Conservation (phyloP, 1,140 invertebrate species). For the Laupala kohalensis region DNA sequence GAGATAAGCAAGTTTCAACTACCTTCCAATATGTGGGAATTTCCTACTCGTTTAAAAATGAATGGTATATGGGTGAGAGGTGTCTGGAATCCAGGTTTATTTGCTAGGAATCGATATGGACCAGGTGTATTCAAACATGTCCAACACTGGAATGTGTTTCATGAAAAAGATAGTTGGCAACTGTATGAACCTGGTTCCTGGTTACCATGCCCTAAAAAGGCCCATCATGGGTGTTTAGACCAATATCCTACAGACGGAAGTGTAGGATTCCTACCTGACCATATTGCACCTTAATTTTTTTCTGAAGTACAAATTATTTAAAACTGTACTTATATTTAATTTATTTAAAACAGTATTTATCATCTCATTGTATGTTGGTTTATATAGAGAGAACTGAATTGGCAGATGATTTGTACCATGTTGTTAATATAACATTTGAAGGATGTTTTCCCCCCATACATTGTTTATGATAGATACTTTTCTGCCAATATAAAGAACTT, state of each 20-base stretch:
- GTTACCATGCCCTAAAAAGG: conserved; percentile 16
- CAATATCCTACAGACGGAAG: conserved; percentile 22
- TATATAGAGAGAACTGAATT: too few relatives aligned
- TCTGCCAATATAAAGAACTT: too few relatives aligned
- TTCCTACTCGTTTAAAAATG: conserved; percentile 21
- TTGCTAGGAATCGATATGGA: conserved; percentile 24
- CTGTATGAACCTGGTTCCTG: conserved; percentile 8
- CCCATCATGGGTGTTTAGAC: conserved; percentile 23
- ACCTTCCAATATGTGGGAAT: conserved; percentile 5
- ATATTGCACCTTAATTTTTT: neutral
- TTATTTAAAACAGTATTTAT: too few relatives aligned
- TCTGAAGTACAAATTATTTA: neutral
- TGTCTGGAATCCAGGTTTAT: conserved; percentile 23
- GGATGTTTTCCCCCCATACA: too few relatives aligned
- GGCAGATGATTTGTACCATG: too few relatives aligned
- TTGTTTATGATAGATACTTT: too few relatives aligned
- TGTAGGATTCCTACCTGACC: conserved; percentile 8
- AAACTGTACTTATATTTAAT: neutral
- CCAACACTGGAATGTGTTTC: conserved; percentile 1
- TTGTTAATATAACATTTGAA: too few relatives aligned
- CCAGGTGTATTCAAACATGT: conserved; percentile 21
- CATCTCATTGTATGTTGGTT: too few relatives aligned
- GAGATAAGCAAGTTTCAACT: conserved; percentile 10
- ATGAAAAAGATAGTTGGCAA: conserved; percentile 2
- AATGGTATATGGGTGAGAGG: conserved; percentile 21